Conservation (phyloP, 2,888 invertebrate genomes). For the Orgyia antiqua region DNA sequence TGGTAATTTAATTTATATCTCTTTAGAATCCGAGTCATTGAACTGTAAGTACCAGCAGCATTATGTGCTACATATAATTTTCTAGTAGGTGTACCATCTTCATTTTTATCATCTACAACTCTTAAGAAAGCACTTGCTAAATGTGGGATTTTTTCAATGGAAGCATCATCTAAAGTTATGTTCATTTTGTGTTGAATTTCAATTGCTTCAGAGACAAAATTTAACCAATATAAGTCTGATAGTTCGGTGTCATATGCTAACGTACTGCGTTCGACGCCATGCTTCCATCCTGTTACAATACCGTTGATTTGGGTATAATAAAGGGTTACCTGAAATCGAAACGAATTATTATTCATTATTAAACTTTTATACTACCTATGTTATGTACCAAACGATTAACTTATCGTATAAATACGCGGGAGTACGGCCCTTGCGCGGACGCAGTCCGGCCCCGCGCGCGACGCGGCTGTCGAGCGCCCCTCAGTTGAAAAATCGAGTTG, state of each 20-base stretch:
- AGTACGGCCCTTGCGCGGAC: too few species aligned
- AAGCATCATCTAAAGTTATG: slow-evolving; percentile 52
- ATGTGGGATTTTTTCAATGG: slow-evolving; percentile 47
- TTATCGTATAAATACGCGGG: too few species aligned
- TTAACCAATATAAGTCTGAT: slow-evolving; percentile 85
- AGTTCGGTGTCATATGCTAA: slow-evolving; percentile 78
- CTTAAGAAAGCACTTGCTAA: slow-evolving; percentile 82
- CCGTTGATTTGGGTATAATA: slow-evolving; percentile 89
- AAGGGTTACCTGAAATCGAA: slow-evolving; percentile 78
- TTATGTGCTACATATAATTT: slow-evolving; percentile 88
- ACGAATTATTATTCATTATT: not conserved
- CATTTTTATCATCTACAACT: slow-evolving; percentile 68
- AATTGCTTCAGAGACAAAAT: slow-evolving; percentile 85
- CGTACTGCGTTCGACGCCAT: slow-evolving; percentile 81
- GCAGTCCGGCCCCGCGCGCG: too few species aligned
- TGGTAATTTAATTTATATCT: slow-evolving; percentile 89
- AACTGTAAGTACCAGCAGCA: slow-evolving; percentile 82
- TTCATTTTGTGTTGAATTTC: slow-evolving; percentile 80
- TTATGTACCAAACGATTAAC: too few species aligned
- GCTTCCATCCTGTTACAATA: slow-evolving; percentile 85
- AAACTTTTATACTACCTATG: too few species aligned
- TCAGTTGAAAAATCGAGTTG: too few species aligned
- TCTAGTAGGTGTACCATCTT: slow-evolving; percentile 43
- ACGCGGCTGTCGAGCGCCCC: too few species aligned
- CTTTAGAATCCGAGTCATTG: slow-evolving; percentile 91